Conservation (phyloP, 2,113 vertebrate genomes). For the Smithornis capensis region DNA sequence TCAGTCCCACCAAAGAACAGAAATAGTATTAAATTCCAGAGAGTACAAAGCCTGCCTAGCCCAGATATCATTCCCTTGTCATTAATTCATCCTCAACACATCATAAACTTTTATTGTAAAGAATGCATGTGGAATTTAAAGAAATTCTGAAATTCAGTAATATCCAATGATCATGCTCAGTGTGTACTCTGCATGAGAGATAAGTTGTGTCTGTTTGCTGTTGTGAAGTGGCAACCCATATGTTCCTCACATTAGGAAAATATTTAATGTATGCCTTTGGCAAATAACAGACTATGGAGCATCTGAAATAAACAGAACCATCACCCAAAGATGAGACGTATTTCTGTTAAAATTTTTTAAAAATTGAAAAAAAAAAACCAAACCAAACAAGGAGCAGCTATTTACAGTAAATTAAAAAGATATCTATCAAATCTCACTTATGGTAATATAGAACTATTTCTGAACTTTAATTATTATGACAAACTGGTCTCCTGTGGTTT, state of each 20-base stretch:
- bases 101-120: neutral
- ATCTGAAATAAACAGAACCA: slow-evolving; percentile 19
- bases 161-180: neutral
- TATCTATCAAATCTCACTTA: slow-evolving; percentile 56
- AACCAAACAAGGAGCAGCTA: neutral
- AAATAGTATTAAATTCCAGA: neutral
- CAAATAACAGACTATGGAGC: slow-evolving; percentile 3
- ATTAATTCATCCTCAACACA: neutral
- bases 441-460: slow-evolving; percentile 61
- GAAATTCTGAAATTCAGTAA: neutral
- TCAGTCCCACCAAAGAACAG: neutral
- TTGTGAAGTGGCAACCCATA: slow-evolving; percentile 8
- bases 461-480: slow-evolving; percentile 73
- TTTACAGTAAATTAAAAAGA: slow-evolving; percentile 48
- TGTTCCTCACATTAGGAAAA: slow-evolving; percentile 8
- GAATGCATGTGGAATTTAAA: neutral
- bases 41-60: neutral
- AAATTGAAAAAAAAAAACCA: neutral
- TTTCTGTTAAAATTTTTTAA: neutral
- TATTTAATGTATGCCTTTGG: slow-evolving; percentile 46
- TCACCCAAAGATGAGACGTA: neutral
- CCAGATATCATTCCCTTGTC: neutral
- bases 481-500: slow-evolving; percentile 58
- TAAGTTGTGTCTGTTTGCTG: neutral
- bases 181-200: neutral